Conservation (phyloP, 2,797 vertebrate species). For the Notoglanidium macrostoma region DNA sequence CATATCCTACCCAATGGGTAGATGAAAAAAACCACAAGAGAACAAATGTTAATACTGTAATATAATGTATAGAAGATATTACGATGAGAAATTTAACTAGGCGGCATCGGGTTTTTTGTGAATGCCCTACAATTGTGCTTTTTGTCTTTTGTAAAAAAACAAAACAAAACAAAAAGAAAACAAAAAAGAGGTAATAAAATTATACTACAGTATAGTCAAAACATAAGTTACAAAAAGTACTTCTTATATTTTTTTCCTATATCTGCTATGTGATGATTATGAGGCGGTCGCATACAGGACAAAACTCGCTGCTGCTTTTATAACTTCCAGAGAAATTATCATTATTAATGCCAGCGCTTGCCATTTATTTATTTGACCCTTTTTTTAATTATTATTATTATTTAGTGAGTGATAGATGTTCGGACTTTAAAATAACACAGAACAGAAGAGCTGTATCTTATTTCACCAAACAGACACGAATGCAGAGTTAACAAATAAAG, state of each 20-base stretch:
- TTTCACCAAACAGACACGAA: conserved; percentile 16
- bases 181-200: conserved; percentile 56
- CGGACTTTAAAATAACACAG: conserved; percentile 62
- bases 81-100: conserved; percentile 76
- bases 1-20: conserved; percentile 90
- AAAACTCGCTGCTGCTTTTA: conserved; percentile 63
- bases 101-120: conserved; percentile 77
- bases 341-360: conserved; percentile 68
- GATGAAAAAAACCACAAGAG: conserved; percentile 66
- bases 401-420: conserved; percentile 63
- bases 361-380: conserved; percentile 61
- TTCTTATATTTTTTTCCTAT: conserved; percentile 86
- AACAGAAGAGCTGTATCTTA: conserved; percentile 22
- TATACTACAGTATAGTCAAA: conserved; percentile 74
- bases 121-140: conserved; percentile 78
- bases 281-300: conserved; percentile 64
- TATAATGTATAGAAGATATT: conserved; percentile 80
- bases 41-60: conserved; percentile 84
- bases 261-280: conserved; percentile 67
- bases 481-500: conserved; percentile 27
- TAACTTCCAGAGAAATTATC: conserved; percentile 62
- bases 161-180: conserved; percentile 1
- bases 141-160: conserved; percentile 75
- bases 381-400: conserved; percentile 7
- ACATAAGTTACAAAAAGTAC: conserved; percentile 59